Conservation (phyloP, 2,888 invertebrate genomes). For the Cataglyphis albicans region DNA sequence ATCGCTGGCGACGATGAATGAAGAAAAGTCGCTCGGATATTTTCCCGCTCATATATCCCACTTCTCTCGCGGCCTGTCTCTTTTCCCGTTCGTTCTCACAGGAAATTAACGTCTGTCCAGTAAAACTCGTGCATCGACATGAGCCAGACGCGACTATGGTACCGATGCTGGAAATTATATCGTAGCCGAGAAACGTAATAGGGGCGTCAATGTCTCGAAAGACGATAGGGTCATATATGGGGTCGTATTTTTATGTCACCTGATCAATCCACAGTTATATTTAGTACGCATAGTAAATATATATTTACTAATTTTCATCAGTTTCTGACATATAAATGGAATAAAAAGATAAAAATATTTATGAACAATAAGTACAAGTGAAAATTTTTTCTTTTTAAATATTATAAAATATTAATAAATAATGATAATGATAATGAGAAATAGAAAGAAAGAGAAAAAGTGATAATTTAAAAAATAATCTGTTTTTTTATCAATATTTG, state of each 20-base stretch:
- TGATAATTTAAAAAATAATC: background rate
- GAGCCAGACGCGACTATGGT: background rate
- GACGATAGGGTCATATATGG: background rate
- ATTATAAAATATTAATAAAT: background rate
- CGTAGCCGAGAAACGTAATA: background rate
- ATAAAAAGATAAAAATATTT: background rate
- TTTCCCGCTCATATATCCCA: background rate
- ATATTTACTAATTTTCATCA: background rate
- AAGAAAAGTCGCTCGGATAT: conserved; percentile 22
- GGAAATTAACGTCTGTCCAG: conserved; percentile 41
- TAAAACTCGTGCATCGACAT: conserved; percentile 28
- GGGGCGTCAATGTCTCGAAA: background rate
- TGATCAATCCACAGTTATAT: background rate
- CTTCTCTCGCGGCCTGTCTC: background rate
- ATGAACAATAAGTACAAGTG: background rate
- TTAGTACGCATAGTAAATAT: background rate
- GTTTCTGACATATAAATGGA: background rate
- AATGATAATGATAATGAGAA: background rate
- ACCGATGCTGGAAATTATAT: background rate
- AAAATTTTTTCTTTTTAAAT: background rate
- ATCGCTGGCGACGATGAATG: background rate
- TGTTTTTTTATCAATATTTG: background rate
- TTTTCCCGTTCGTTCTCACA: conserved; percentile 24
- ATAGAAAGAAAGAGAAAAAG: background rate
- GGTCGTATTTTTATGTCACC: background rate